Evolutionary conservation across 2,113 vertebrate species (phyloP).

Genomic region (Rhinoderma darwinii): DNA sequence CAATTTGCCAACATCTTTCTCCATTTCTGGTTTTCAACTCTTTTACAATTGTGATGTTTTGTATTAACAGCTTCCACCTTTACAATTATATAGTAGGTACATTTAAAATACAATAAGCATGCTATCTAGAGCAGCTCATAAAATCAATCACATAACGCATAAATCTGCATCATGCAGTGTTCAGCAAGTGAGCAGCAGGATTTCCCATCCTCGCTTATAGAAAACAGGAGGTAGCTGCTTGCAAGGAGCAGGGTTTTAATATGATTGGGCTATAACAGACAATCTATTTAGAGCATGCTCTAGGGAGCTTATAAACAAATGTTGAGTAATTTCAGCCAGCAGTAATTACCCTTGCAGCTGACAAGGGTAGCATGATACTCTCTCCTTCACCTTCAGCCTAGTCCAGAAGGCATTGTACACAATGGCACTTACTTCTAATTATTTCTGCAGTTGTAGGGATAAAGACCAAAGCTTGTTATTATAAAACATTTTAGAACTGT

Average conservation of each 20-base stretch:
- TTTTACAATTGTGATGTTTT: neutral
- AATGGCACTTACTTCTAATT: conserved; percentile 84
- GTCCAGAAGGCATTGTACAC: conserved; percentile 93
- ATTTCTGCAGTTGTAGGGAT: conserved; percentile 90
- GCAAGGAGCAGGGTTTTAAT: conserved; percentile 93
- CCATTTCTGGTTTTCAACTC: neutral
- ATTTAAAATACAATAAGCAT: conserved; percentile 74
- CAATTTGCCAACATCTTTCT: neutral
- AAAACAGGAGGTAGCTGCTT: conserved; percentile 94
- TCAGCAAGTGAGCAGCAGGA: conserved; percentile 95
- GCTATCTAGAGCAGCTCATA: conserved; percentile 90
- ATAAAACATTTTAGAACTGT: conserved; percentile 82
- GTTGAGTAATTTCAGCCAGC: conserved; percentile 99
- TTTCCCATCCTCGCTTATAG: conserved; percentile 87
- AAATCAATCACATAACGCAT: conserved; percentile 97
- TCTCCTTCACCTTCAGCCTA: conserved; percentile 99
- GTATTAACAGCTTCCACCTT: neutral
- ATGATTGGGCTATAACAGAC: conserved; percentile 99
- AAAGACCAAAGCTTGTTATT: conserved; percentile 91
- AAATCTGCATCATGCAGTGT: conserved; percentile 85
- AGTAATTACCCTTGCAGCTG: conserved; percentile 99
- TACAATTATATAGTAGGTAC: conserved; percentile 22
- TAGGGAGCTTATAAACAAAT: conserved; percentile 99
- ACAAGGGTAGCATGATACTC: conserved; percentile 99
- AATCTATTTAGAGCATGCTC: conserved; percentile 99